Percentiles rank a stretch among this genome's conserved stretches.
These are phyloP conservation scores for Cephus nigrinus DNA, from an alignment of 2,888 invertebrate species.

Conservation along the genomic window DNA sequence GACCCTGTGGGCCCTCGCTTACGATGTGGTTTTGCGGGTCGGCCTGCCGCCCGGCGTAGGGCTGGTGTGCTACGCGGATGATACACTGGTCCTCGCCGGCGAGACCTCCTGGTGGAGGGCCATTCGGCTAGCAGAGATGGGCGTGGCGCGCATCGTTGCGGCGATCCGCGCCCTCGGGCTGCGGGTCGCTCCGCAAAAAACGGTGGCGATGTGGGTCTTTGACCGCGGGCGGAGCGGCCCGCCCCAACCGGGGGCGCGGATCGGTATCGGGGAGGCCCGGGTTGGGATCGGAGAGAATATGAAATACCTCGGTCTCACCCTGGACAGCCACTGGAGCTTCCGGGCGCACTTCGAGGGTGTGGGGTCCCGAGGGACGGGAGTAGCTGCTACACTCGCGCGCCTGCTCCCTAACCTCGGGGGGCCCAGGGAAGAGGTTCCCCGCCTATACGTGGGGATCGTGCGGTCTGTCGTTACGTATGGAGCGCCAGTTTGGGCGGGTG, in stretches of 20 bases:
- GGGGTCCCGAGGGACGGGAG: accelerated
- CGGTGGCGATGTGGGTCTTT: not conserved
- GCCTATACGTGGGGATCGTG: not conserved
- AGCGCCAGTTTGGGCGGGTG: accelerated
- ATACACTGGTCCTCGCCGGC: not conserved
- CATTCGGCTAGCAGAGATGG: not conserved
- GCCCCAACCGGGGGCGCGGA: too few species aligned
- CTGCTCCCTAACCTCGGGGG: not conserved
- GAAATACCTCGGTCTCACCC: not conserved
- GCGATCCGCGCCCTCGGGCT: too few species aligned
- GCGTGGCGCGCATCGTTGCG: not conserved
- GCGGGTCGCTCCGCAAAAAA: too few species aligned
- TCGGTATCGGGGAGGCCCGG: not conserved
- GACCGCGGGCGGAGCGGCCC: too few species aligned
- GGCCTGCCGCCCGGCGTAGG: not conserved
- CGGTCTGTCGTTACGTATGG: accelerated
- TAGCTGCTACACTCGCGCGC: too few species aligned
- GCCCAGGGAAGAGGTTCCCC: not conserved
- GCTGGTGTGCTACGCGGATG: not conserved
- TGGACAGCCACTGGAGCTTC: not conserved
- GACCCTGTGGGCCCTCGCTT: not conserved
- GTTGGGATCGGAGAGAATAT: not conserved
- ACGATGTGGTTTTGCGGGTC: not conserved
- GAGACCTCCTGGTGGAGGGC: not conserved
- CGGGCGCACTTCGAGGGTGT: not conserved